These are phyloP conservation scores for human (Homo sapiens) DNA, from an alignment of 2,113 vertebrate species.

Conservation along the genomic window DNA sequence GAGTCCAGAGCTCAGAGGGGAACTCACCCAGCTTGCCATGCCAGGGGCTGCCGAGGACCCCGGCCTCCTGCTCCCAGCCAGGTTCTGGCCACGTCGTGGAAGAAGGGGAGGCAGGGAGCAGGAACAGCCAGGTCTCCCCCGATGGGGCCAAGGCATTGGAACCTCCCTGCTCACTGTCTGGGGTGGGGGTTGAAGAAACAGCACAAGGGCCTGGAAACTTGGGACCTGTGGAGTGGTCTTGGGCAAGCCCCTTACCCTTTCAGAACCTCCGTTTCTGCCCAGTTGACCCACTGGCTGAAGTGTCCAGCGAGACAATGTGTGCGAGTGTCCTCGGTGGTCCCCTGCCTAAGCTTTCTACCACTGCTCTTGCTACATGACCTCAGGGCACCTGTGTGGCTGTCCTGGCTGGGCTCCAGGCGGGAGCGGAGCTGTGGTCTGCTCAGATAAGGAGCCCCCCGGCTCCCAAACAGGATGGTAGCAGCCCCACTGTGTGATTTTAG, in stretches of 20 bases:
- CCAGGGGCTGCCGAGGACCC: neutral
- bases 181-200: neutral
- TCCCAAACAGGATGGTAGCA: neutral
- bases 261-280: neutral
- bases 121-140: neutral
- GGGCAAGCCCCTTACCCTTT: neutral
- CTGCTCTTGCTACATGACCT: neutral
- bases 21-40: neutral
- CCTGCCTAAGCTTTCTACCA: neutral
- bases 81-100: fast-evolving
- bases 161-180: fast-evolving
- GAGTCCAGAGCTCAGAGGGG: neutral
- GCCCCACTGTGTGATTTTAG: neutral
- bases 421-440: neutral
- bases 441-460: neutral
- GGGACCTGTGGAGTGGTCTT: neutral
- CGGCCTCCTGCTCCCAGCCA: neutral
- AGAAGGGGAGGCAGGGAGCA: neutral
- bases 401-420: neutral
- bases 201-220: neutral
- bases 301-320: fast-evolving
- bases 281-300: neutral
- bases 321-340: too few species aligned
- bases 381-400: neutral
- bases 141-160: fast-evolving